Conservation (phyloP, 2,113 vertebrate species). For the Rhinogobius similis region DNA sequence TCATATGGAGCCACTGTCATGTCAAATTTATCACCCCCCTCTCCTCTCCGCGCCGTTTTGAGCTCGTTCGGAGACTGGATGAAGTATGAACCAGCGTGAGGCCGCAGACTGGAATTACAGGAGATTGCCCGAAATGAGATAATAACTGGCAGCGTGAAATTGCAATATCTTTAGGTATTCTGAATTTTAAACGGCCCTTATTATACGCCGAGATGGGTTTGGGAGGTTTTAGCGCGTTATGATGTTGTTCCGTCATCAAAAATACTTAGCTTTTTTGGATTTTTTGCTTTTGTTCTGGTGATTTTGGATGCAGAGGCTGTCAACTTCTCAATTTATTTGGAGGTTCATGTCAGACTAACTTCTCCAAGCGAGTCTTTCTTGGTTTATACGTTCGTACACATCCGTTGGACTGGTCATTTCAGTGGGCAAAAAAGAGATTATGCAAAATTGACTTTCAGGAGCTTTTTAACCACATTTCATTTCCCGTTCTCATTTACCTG, state of each 20-base stretch:
- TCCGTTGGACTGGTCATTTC: too few species aligned
- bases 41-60: conserved; percentile 23
- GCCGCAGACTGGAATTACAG: conserved; percentile 23
- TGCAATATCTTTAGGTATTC: neutral
- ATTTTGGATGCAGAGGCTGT: too few species aligned
- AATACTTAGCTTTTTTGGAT: neutral
- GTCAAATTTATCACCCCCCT: conserved; percentile 62
- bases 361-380: neutral
- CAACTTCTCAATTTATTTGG: too few species aligned
- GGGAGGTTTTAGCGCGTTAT: neutral
- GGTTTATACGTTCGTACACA: too few species aligned
- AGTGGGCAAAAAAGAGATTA: too few species aligned
- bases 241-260: neutral
- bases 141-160: conserved; percentile 5
- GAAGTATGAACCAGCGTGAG: conserved; percentile 20
- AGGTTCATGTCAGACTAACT: neutral
- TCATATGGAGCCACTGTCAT: conserved; percentile 56
- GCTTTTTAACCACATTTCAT: too few species aligned
- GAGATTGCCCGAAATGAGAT: conserved; percentile 10
- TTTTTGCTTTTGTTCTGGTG: too few species aligned
- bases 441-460: too few species aligned
- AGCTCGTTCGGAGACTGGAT: conserved; percentile 18
- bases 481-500: too few species aligned
- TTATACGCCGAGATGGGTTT: neutral
- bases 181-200: neutral